phyloP scores from a whole-genome alignment of 2,797 vertebrate species.

The Rhadinocentrus ornatus region DNA sequence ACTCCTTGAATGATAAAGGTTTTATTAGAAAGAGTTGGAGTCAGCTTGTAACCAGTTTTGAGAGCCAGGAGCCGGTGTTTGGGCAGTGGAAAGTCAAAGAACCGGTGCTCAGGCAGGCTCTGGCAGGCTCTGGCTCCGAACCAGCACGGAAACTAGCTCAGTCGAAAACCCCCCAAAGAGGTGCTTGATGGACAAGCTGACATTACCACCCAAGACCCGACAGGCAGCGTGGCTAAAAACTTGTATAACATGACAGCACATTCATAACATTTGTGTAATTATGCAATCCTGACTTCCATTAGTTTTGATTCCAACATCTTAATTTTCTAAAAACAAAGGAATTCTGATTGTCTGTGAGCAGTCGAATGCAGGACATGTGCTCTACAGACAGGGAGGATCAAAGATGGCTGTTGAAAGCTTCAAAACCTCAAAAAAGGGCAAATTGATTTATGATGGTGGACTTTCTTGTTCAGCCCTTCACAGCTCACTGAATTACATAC shows the following conservation, averaged over 20 bases:
- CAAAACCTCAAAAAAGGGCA: constrained; percentile 29
- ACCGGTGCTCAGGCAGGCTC: no score
- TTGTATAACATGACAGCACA: constrained; percentile 28
- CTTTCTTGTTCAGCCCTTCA: constrained; percentile 50
- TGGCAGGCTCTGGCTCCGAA: no score
- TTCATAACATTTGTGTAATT: constrained; percentile 6
- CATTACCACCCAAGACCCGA: neutral
- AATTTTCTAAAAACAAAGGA: constrained; percentile 32
- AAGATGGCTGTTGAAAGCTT: constrained; percentile 47
- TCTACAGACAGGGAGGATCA: constrained; percentile 67
- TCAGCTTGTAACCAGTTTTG: no score
- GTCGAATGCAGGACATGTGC: constrained; percentile 51
- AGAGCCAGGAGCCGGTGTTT: no score
- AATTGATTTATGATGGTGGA: constrained; percentile 61
- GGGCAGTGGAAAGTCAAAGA: no score
- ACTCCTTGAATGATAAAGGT: no score
- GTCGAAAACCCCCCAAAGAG: no score
- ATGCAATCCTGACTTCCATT: constrained; percentile 7
- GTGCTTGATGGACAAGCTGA: neutral
- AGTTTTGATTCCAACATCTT: constrained; percentile 25
- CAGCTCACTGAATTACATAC: constrained; percentile 49
- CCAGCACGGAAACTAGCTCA: no score
- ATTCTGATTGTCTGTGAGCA: constrained; percentile 31
- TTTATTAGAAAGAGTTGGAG: no score
- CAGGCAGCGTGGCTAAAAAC: neutral